These are phyloP conservation scores for Scomber japonicus DNA, from an alignment of 2,113 vertebrate species.

Conservation along the genomic window DNA sequence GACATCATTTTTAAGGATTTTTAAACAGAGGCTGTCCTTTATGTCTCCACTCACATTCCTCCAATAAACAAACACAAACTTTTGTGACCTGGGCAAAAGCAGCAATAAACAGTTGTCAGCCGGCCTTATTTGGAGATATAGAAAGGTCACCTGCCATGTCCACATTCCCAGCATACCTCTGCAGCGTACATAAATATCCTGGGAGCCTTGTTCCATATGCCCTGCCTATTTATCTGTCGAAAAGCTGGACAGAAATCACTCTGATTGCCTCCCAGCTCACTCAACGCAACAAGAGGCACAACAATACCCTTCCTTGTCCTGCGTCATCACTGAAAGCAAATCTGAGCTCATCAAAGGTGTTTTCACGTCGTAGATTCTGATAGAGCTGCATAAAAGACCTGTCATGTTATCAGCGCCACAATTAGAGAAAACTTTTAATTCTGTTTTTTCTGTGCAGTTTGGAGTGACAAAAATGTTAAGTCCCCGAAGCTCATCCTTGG, in stretches of 20 bases:
- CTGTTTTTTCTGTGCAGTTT: conserved; percentile 1
- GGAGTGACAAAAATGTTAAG: background rate
- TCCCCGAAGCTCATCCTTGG: conserved; percentile 22
- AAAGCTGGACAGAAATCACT: conserved; percentile 51
- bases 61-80: conserved; percentile 65
- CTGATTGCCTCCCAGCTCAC: conserved; percentile 60
- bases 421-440: conserved; percentile 1
- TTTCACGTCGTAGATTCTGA: conserved; percentile 40
- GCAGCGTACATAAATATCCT: conserved; percentile 69
- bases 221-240: conserved; percentile 44
- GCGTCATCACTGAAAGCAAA: conserved; percentile 48
- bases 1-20: conserved; percentile 47
- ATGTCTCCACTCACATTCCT: conserved; percentile 61
- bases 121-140: conserved; percentile 71
- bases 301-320: conserved; percentile 55
- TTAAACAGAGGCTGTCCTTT: conserved; percentile 56
- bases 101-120: conserved; percentile 64
- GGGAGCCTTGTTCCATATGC: conserved; percentile 58
- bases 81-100: conserved; percentile 51
- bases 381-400: conserved; percentile 3
- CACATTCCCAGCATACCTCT: conserved; percentile 77
- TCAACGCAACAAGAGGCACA: conserved; percentile 43
- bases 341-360: conserved; percentile 40
- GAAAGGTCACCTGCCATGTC: conserved; percentile 78
- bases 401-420: background rate